Conservation (phyloP, 2,797 vertebrate species). For the Spinibarbus caldwelli region DNA sequence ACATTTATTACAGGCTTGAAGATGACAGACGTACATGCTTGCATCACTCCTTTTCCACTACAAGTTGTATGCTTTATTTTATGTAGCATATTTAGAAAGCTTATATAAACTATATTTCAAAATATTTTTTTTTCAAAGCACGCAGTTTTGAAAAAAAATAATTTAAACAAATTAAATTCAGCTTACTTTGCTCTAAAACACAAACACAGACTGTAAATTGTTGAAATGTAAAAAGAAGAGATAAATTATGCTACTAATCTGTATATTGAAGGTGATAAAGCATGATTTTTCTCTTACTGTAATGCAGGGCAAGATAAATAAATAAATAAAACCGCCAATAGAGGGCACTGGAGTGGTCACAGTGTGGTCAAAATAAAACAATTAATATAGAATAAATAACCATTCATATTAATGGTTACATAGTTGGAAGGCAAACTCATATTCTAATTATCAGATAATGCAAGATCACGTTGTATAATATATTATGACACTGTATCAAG, state of each 20-base stretch:
- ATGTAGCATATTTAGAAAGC: background rate
- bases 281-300: background rate
- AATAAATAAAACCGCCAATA: constrained; percentile 50
- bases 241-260: background rate
- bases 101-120: background rate
- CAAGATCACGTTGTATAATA: background rate
- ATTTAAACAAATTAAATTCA: too few species aligned
- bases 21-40: background rate
- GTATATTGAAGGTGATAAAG: background rate
- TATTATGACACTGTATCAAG: background rate
- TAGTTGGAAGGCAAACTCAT: background rate
- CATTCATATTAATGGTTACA: background rate
- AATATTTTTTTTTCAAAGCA: background rate
- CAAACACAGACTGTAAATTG: background rate
- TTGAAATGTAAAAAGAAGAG: background rate
- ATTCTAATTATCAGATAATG: background rate
- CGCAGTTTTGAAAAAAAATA: background rate
- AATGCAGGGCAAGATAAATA: constrained; percentile 11
- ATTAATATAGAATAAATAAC: constrained; percentile 15
- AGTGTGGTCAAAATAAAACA: constrained; percentile 20
- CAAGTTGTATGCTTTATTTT: background rate
- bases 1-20: background rate
- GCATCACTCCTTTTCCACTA: background rate
- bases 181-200: too few species aligned
- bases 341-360: constrained; percentile 57